Percentiles rank a stretch among this genome's conserved stretches.
phyloP scores from a whole-genome alignment of 2,113 vertebrate genomes.

The Bos javanicus region DNA sequence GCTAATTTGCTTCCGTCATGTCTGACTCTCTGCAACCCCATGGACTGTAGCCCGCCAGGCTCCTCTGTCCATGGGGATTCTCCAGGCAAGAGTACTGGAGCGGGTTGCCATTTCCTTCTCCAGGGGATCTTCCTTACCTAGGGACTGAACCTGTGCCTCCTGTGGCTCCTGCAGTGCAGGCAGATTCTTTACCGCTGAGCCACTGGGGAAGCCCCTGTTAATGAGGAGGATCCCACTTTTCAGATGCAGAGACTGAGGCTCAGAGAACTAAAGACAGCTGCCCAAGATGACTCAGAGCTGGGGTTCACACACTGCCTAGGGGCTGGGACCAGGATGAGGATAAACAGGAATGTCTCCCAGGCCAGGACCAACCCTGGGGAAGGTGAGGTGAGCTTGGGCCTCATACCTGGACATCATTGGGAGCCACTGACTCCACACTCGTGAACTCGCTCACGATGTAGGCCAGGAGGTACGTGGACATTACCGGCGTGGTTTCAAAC shows the following conservation, averaged over 20 bases:
- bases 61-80: neutral
- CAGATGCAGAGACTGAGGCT: neutral
- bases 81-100: neutral
- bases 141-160: neutral
- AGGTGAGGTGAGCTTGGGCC: neutral
- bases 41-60: neutral
- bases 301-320: neutral
- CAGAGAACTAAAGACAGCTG: neutral
- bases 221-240: neutral
- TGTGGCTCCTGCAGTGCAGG: accelerated
- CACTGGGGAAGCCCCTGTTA: neutral
- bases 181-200: neutral
- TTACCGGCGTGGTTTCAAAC: slow-evolving; percentile 83
- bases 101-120: neutral
- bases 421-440: accelerated
- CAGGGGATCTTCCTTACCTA: neutral
- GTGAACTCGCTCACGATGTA: slow-evolving; percentile 87
- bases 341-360: accelerated
- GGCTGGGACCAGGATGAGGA: neutral
- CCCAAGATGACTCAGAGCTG: neutral
- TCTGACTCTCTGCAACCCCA: neutral
- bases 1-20: neutral
- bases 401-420: slow-evolving; percentile 61
- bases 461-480: slow-evolving; percentile 93
- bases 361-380: accelerated